Evolutionary conservation across 1,140 invertebrate species (phyloP).

Genomic region (Thaumatotibia leucotreta): DNA sequence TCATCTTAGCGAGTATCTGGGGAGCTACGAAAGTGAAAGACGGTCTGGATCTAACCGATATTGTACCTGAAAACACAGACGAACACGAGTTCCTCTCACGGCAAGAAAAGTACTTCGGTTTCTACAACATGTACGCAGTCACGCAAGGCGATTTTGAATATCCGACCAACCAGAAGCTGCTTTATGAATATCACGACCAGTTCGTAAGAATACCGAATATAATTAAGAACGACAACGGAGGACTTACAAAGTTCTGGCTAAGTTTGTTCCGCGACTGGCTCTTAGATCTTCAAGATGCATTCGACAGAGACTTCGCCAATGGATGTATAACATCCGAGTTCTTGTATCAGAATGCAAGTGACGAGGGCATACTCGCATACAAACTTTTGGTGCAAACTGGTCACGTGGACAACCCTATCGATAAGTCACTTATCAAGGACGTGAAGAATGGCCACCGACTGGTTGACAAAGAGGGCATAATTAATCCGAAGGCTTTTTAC

Average conservation of each 20-base stretch:
- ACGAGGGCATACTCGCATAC: constrained; percentile 94
- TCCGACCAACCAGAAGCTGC: constrained; percentile 93
- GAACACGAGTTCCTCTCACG: constrained; percentile 95
- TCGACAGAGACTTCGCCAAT: constrained; percentile 88
- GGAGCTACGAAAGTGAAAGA: constrained; percentile 83
- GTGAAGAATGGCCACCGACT: constrained; percentile 79
- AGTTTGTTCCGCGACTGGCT: constrained; percentile 95
- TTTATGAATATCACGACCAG: constrained; percentile 96
- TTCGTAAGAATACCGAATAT: constrained; percentile 94
- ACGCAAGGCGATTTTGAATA: constrained; percentile 98
- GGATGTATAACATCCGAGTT: constrained; percentile 90
- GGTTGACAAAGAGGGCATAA: constrained; percentile 92
- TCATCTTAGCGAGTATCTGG: constrained; percentile 83
- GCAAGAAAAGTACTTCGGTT: constrained; percentile 96
- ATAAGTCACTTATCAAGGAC: constrained; percentile 83
- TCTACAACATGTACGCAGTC: constrained; percentile 98
- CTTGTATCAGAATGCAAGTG: constrained; percentile 93
- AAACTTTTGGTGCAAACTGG: constrained; percentile 97
- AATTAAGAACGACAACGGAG: constrained; percentile 95
- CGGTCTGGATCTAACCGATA: constrained; percentile 93
- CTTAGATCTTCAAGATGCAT: constrained; percentile 88
- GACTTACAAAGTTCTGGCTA: constrained; percentile 95
- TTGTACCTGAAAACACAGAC: constrained; percentile 94
- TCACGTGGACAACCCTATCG: constrained; percentile 94
- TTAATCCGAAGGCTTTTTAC: constrained; percentile 98